phyloP scores from a whole-genome alignment of 2,888 invertebrate genomes.

The Nephrotoma flavescens region DNA sequence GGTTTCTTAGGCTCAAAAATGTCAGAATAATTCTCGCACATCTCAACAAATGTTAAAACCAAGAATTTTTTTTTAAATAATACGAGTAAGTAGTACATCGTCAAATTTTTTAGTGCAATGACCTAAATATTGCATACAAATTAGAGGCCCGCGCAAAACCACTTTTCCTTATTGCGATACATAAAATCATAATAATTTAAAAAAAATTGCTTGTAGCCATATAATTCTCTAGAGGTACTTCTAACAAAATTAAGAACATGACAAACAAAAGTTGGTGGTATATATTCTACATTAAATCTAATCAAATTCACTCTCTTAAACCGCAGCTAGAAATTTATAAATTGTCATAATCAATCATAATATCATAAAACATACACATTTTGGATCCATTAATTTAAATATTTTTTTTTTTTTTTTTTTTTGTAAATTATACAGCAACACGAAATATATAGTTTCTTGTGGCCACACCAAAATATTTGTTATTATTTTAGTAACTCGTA shows the following conservation, averaged over 20 bases:
- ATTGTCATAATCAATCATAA: background rate
- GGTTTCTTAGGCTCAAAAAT: too few relatives aligned
- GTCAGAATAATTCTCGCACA: too few relatives aligned
- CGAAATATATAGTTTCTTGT: background rate
- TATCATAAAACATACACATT: background rate
- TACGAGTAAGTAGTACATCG: too few relatives aligned
- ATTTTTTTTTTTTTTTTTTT: background rate
- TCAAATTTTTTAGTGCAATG: too few relatives aligned
- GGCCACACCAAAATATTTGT: background rate
- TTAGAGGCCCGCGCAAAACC: too few relatives aligned
- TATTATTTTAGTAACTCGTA: background rate
- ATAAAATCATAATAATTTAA: background rate
- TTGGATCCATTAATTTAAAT: background rate
- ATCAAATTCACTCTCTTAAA: background rate
- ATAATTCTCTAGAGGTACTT: background rate
- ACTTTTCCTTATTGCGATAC: too few relatives aligned
- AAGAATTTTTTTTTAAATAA: too few relatives aligned
- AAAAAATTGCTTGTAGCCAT: background rate
- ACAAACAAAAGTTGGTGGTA: background rate
- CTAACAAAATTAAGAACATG: background rate
- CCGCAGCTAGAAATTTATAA: background rate
- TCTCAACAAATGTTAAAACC: too few relatives aligned
- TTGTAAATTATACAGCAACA: background rate
- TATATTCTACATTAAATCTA: background rate
- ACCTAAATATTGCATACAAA: too few relatives aligned